Conservation (phyloP, 1,140 invertebrate species). For the Mactra quadrangularis region DNA sequence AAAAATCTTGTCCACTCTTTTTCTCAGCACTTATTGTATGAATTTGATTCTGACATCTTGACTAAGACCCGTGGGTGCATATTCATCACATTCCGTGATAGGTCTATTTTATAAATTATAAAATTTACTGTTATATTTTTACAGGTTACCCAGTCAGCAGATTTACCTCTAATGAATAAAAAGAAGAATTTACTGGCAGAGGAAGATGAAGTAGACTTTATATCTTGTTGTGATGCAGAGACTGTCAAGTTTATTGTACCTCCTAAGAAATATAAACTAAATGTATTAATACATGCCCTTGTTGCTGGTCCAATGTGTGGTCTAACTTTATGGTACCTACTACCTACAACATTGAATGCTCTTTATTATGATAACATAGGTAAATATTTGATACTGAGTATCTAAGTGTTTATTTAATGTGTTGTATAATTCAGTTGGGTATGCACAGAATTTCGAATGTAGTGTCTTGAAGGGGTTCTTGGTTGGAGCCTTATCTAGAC, state of each 20-base stretch:
- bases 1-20: too few species aligned
- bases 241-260: constrained; percentile 81
- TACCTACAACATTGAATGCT: constrained; percentile 74
- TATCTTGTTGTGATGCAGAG: constrained; percentile 80
- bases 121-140: too few species aligned
- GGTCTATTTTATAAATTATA: too few species aligned
- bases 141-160: constrained; percentile 13
- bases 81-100: too few species aligned
- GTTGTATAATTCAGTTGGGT: too few species aligned
- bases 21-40: too few species aligned
- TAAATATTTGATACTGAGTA: constrained; percentile 39
- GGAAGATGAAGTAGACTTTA: constrained; percentile 82
- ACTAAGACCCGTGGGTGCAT: too few species aligned
- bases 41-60: too few species aligned
- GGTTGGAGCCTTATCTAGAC: too few species aligned
- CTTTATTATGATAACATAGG: constrained; percentile 74
- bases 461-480: too few species aligned
- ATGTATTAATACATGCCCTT: constrained; percentile 80
- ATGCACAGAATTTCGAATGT: too few species aligned
- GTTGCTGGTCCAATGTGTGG: constrained; percentile 80
- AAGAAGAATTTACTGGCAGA: constrained; percentile 78
- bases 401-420: neutral
- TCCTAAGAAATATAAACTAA: constrained; percentile 79
- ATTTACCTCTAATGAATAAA: constrained; percentile 59
- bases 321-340: constrained; percentile 77